Conservation (phyloP, 2,797 vertebrate species). For the Oreonectes daqikongensis region DNA sequence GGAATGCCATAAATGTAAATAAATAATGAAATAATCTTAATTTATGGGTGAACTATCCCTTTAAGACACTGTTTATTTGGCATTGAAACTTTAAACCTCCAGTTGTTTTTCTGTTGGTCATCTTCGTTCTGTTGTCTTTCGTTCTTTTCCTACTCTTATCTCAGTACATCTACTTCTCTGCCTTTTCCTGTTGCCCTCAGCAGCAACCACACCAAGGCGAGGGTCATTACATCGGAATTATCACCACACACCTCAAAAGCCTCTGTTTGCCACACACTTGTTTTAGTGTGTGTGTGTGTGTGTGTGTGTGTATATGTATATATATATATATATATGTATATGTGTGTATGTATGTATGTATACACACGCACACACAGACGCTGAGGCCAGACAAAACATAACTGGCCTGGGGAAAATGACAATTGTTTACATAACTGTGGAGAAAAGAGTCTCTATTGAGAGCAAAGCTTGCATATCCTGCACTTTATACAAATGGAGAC, state of each 20-base stretch:
- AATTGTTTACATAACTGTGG: conserved; percentile 19
- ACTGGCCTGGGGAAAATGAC: conserved; percentile 6
- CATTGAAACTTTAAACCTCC: not conserved
- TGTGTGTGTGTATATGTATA: no score
- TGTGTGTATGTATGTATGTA: no score
- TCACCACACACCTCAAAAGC: conserved; percentile 23
- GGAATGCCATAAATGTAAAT: no score
- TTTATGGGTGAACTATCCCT: no score
- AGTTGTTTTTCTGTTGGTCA: conserved; percentile 17
- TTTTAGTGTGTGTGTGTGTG: no score
- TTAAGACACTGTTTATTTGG: not conserved
- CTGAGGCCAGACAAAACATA: conserved; percentile 11
- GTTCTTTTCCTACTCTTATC: conserved; percentile 36
- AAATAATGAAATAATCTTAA: no score
- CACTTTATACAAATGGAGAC: conserved; percentile 17
- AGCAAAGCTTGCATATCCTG: conserved; percentile 4
- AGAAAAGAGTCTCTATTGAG: conserved; percentile 1
- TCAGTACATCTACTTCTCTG: conserved; percentile 36
- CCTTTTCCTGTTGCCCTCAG: conserved; percentile 40
- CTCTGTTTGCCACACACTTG: not conserved
- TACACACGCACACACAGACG: not conserved
- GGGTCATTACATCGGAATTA: conserved; percentile 46
- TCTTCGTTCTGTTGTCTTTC: not conserved
- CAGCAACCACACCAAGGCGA: conserved; percentile 20
- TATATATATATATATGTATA: no score